Percentiles rank a stretch among this genome's conserved stretches.
These are phyloP conservation scores for Echinops telfairi DNA, from an alignment of 2,113 vertebrate species.

Conservation along the genomic window DNA sequence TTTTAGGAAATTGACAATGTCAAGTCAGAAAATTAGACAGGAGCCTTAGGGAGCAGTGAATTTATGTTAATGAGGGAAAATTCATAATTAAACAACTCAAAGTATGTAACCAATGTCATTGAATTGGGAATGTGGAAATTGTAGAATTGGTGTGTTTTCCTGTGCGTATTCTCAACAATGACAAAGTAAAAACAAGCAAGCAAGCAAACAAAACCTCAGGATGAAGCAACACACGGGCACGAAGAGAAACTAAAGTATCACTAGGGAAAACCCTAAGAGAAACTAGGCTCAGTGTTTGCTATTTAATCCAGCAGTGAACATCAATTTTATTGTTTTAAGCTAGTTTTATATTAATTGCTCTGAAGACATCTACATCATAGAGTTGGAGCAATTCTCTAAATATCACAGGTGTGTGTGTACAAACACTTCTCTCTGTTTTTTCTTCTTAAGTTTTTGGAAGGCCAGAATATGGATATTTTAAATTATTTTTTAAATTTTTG, in stretches of 20 bases:
- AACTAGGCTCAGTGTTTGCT: background rate
- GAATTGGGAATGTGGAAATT: no score
- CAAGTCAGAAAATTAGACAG: no score
- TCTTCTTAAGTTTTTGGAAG: conserved; percentile 7
- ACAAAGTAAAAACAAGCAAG: no score
- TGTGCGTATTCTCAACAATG: no score
- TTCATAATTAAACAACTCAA: no score
- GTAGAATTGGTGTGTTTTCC: no score
- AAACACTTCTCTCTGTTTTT: conserved; percentile 33
- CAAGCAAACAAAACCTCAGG: background rate
- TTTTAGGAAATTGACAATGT: no score
- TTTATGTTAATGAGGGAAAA: no score
- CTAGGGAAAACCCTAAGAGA: background rate
- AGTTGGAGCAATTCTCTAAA: conserved; percentile 51
- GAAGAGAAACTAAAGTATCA: background rate
- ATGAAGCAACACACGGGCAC: background rate
- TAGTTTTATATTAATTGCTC: conserved; percentile 3
- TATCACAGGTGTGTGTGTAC: conserved; percentile 13
- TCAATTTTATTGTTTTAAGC: conserved; percentile 18
- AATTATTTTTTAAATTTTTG: conserved; percentile 66
- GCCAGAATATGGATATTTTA: conserved; percentile 40
- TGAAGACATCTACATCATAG: conserved; percentile 33
- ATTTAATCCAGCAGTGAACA: background rate
- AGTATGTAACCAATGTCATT: no score
- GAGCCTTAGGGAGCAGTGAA: no score